Base-by-base conservation (phyloP, 2,113 vertebrate genomes). In the Solea senegalensis region DNA sequence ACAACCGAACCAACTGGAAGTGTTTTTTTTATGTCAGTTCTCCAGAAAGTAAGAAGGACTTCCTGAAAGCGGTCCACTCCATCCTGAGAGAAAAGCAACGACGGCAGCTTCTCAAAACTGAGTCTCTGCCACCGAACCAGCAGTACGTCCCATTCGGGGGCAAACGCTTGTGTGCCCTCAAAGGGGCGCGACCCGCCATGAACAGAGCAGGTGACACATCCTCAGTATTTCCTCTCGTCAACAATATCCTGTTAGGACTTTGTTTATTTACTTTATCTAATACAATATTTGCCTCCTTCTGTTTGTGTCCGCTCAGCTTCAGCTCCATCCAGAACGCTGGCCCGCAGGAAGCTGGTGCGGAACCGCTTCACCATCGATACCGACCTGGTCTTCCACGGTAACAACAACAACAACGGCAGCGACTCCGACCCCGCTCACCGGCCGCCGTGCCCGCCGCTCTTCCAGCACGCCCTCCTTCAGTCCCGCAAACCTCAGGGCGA, bases 101-200 rank as follows among this genome's bases (percentile, higher is more conserved):
- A 27, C 92, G 97, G 1, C 96, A 97, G 83, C 94, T 98, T n/a
- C 94, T 98, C 9, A 97, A 98, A 92, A 97, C 96, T 0, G 96
- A 99, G 70, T 96, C 95, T 69, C 92, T 99, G 70, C 96, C 97
- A 15, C 94, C 90, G 5, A 95, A 94, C 84, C 96, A 96, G 93
- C 96, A 97, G 86, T 99, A 99, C 60, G 94, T 97, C 65, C 98
- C 98, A 27, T 99, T 98, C 60, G 97, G 97, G 86, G 98, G 98
- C 16, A 97, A 97, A 84, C 94, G 98, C 62, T 92, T 99, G 34
- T 95, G 94, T 79, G 96, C 96, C 21, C 94, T 99, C 54, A 99
- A 99, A 84, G 98, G 98, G 59, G 93, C 94, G 34, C 92, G 95
- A 76, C 95, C 96, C 50, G 70, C 90, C 82, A 93, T 97, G 92